Percentiles rank a stretch among this genome's conserved stretches.
Evolutionary conservation across 2,797 vertebrate genomes (phyloP).

Genomic region (Prunella strophiata): DNA sequence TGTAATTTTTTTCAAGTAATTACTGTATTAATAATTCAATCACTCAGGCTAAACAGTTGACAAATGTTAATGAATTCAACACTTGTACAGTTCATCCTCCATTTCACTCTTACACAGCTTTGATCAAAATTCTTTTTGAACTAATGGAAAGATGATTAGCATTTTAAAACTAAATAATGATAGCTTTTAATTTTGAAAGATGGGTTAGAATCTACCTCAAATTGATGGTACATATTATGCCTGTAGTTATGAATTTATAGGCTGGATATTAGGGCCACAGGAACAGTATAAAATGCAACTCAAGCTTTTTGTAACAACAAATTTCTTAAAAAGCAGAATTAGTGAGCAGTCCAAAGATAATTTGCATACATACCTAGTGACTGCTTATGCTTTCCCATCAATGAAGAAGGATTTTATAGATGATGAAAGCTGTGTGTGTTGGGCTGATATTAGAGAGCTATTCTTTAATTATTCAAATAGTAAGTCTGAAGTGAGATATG

Average conservation of each 20-base stretch:
- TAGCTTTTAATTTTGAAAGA: not conserved
- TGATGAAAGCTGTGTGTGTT: not conserved
- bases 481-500: not conserved
- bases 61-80: slow-evolving; percentile 9
- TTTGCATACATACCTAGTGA: not conserved
- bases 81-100: not conserved
- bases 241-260: not conserved
- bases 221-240: not conserved
- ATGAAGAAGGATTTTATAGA: not conserved
- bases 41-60: not conserved
- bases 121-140: slow-evolving; percentile 40
- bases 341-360: not conserved
- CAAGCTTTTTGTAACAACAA: not conserved
- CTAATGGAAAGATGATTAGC: not conserved
- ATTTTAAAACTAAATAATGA: slow-evolving; percentile 24
- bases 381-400: not conserved
- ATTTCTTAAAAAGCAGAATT: not conserved
- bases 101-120: slow-evolving; percentile 5
- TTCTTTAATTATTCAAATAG: not conserved
- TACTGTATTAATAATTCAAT: slow-evolving; percentile 16
- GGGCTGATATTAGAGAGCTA: not conserved
- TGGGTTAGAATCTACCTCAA: not conserved
- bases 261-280: not conserved
- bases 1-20: not conserved
- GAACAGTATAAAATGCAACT: not conserved